phyloP scores from a whole-genome alignment of 2,113 vertebrate genomes.

The Carassius gibelio region DNA sequence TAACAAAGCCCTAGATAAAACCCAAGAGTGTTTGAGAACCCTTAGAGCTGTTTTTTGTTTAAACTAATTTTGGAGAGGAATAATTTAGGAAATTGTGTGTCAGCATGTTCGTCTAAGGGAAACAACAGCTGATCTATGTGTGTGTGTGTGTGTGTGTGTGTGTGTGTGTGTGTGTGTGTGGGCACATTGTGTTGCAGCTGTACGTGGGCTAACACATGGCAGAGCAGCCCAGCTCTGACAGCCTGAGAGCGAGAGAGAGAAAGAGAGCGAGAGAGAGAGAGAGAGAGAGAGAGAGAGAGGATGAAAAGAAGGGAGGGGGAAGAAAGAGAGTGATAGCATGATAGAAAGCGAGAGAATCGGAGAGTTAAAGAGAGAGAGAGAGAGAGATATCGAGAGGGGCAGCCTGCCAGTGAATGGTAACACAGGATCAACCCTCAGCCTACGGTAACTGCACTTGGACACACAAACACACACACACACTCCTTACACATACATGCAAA shows the following conservation, averaged over 20 bases:
- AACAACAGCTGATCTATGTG: slow-evolving; percentile 58
- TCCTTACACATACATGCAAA: slow-evolving; percentile 28
- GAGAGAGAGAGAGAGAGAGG: background rate
- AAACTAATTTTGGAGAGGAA: slow-evolving; percentile 60
- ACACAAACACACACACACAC: slow-evolving; percentile 4
- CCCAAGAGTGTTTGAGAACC: background rate
- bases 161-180: slow-evolving; percentile 31
- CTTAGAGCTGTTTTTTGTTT: background rate
- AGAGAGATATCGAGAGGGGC: slow-evolving; percentile 32
- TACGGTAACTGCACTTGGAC: slow-evolving; percentile 50
- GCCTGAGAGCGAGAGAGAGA: slow-evolving; percentile 39
- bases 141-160: slow-evolving; percentile 19
- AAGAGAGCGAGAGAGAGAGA: background rate
- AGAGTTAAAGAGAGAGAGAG: slow-evolving; percentile 8
- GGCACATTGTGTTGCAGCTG: slow-evolving; percentile 48
- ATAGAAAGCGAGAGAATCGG: background rate
- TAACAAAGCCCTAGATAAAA: background rate
- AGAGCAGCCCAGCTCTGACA: slow-evolving; percentile 54
- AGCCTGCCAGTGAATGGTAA: slow-evolving; percentile 59
- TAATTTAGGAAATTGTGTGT: slow-evolving; percentile 60
- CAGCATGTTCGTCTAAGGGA: slow-evolving; percentile 52
- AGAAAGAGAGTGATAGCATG: background rate
- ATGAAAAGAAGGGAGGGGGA: slow-evolving; percentile 18
- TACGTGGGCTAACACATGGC: slow-evolving; percentile 60
- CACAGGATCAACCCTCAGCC: slow-evolving; percentile 60